Base-by-base conservation (phyloP, 2,113 vertebrate genomes). In the Cephalopholis sonnerati region DNA sequence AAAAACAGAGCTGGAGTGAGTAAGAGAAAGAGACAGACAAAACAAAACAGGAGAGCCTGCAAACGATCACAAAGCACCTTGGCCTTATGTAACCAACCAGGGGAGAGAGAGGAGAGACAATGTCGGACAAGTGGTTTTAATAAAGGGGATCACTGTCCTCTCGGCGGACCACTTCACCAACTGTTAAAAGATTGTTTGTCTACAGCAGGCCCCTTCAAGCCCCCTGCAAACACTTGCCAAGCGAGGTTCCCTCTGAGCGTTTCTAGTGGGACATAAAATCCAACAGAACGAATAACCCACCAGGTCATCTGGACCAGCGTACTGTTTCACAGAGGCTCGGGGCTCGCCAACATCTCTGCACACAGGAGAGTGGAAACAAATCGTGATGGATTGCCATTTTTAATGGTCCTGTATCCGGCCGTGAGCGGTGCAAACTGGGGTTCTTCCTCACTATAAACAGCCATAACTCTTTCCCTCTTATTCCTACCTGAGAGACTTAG, bases 111-210 rank as follows among this genome's bases (percentile, higher is more conserved):
- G 71, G 76, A 73, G 75, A 74, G 85, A 82, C 90, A 65, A 73
- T 62, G 87, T 74, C n/a, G 77, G 85, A 91, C 93, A 89, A 92
- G 91, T 94, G 92, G 87, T 93, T 94, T 91, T 80, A 92, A 92
- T 93, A 92, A 94, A 93, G 83, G 79, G 90, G 89, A 93, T 94
- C 88, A 70, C 77, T 83, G 79, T 89, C 81, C 88, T 93, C 92
- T 93, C 90, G 29, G 84, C 20, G 90, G 90, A 91, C 88, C 91
- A 93, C 89, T 94, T 93, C 89, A 90, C 86, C 90, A 87, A 91
- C 89, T 90, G 91, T 86, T 91, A 82, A 90, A 84, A 73, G 93
- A 90, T 86, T 90, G 92, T 92, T 94, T 87, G 92, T 90, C 91
- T 85, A 67, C 89, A 91, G 75, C 82, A 65, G 76, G 71, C 74